Evolutionary conservation across 2,888 invertebrate species (phyloP).

Genomic region (Endomychus coccineus): DNA sequence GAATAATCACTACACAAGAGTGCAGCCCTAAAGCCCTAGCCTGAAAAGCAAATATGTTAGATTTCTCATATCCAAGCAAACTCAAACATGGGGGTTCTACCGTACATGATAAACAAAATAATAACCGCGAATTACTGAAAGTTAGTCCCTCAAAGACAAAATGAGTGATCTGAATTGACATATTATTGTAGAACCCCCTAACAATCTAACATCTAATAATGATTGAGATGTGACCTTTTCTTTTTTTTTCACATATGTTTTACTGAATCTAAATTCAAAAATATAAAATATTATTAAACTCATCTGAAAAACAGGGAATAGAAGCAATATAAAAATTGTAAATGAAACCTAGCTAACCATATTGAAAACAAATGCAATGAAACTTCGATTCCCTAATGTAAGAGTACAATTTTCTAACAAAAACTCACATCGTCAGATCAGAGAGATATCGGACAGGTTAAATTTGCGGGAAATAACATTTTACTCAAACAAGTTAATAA

Average conservation of each 20-base stretch:
- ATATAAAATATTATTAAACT: slow-evolving; percentile 13
- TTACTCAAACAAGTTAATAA: slow-evolving; percentile 5
- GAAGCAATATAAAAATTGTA: slow-evolving; percentile 32
- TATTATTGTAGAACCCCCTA: slow-evolving; percentile 33
- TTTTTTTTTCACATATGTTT: slow-evolving; percentile 11
- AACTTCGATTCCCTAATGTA: slow-evolving; percentile 33
- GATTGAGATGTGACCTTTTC: slow-evolving; percentile 39
- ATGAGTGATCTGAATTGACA: slow-evolving; percentile 6
- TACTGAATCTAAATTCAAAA: slow-evolving; percentile 15
- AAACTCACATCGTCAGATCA: slow-evolving; percentile 40
- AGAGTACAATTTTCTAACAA: slow-evolving; percentile 12
- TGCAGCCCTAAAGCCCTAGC: slow-evolving; percentile 94
- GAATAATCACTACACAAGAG: slow-evolving; percentile 93
- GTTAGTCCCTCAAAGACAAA: slow-evolving; percentile 2
- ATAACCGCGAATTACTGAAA: slow-evolving; percentile 9
- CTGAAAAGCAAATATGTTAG: slow-evolving; percentile 51
- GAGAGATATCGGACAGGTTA: slow-evolving; percentile 4
- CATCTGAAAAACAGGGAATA: slow-evolving; percentile 34
- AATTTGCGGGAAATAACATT: slow-evolving; percentile 7
- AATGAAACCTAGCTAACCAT: slow-evolving; percentile 18
- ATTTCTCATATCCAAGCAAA: too few relatives aligned
- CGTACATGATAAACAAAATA: slow-evolving; percentile 12
- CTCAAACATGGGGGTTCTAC: slow-evolving; percentile 26
- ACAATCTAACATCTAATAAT: slow-evolving; percentile 19
- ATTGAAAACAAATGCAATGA: slow-evolving; percentile 16